Evolutionary conservation across 1,140 invertebrate species (phyloP).

Genomic region (Aphidius gifuensis): DNA sequence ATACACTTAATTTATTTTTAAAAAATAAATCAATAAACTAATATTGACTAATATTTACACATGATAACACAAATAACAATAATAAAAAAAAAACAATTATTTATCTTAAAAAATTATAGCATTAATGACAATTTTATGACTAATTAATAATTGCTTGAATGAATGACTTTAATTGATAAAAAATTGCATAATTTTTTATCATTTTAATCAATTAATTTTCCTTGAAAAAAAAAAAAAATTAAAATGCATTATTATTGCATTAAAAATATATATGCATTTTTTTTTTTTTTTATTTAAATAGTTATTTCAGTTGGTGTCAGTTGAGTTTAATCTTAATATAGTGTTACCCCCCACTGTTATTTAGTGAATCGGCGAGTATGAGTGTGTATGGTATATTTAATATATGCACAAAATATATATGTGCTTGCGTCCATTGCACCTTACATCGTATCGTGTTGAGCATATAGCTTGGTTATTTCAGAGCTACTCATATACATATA

Average conservation of each 20-base stretch:
- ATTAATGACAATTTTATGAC: no score
- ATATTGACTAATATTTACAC: no score
- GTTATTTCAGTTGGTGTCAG: slow-evolving; percentile 41
- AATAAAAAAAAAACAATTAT: no score
- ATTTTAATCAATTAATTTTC: no score
- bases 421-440: slow-evolving; percentile 49
- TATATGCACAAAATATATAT: slow-evolving; percentile 4
- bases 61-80: no score
- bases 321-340: slow-evolving; percentile 59
- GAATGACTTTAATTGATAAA: no score
- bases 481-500: slow-evolving; percentile 32
- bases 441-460: slow-evolving; percentile 36
- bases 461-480: slow-evolving; percentile 47
- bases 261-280: neutral
- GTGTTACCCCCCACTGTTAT: slow-evolving; percentile 53
- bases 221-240: no score
- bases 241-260: neutral
- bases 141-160: no score
- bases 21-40: no score
- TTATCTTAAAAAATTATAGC: no score
- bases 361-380: slow-evolving; percentile 12
- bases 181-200: no score
- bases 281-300: slow-evolving; percentile 13
- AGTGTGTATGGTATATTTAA: neutral
- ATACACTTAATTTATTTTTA: no score